Evolutionary conservation across 2,888 invertebrate species (phyloP).

Genomic region (Herminia tarsipennalis): DNA sequence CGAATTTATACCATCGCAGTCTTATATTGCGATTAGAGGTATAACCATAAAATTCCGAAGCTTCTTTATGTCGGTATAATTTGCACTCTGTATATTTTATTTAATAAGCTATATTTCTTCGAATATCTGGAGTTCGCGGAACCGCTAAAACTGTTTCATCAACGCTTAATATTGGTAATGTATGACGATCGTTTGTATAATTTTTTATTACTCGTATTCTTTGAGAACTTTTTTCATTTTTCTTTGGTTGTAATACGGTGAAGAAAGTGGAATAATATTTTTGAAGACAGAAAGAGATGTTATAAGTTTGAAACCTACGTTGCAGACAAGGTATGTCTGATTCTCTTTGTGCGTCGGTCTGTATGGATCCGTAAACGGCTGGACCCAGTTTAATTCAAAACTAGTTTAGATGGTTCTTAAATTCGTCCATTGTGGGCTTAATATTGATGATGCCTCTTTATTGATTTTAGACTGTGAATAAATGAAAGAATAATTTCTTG

Average conservation of each 20-base stretch:
- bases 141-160: constrained; percentile 60
- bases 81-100: constrained; percentile 65
- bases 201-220: constrained; percentile 52
- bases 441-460: constrained; percentile 7
- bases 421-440: too few relatives aligned
- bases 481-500: background rate
- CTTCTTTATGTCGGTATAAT: constrained; percentile 67
- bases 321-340: too few relatives aligned
- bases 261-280: constrained; percentile 25
- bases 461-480: constrained; percentile 17
- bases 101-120: constrained; percentile 57
- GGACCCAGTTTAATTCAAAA: too few relatives aligned
- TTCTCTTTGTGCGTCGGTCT: too few relatives aligned
- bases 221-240: constrained; percentile 43
- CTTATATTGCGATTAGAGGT: constrained; percentile 58
- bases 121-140: constrained; percentile 45
- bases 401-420: too few relatives aligned
- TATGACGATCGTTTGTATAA: constrained; percentile 59
- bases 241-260: constrained; percentile 36
- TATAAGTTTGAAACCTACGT: too few relatives aligned
- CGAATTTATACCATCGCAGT: constrained; percentile 61
- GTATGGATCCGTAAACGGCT: too few relatives aligned
- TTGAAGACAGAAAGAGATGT: too few relatives aligned
- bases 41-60: constrained; percentile 67
- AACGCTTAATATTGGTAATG: constrained; percentile 62